Evolutionary conservation across 1,140 invertebrate species (phyloP), one percentile per base, ranked within the genome.

Genomic region (Drosophila tropicalis): DNA sequence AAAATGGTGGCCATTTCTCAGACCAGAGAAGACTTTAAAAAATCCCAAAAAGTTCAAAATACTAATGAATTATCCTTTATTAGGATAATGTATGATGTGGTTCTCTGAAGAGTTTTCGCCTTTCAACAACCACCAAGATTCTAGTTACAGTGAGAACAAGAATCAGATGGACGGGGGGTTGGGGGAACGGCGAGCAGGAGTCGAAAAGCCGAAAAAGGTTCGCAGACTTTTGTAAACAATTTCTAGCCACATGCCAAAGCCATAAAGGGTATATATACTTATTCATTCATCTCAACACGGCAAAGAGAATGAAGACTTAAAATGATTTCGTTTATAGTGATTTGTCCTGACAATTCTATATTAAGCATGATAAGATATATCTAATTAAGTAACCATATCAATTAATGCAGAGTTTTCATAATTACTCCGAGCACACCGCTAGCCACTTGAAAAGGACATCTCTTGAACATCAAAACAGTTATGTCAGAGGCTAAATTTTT

Each of bases 61-160:
- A 90, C 90, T 91, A 91, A 91, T 91, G 90, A 91, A 91, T 91
- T 91, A 91, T 91, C 90, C 86, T 91, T 91, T 91, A 91, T 91
- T 91, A 91, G 86, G 90, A 91, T 91, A 91, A 91, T 91, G 90
- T 91, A 91, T 91, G 90, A 91, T 91, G 90, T 91, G 90, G 90
- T 91, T 91, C 81, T 51, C 70, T 77, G 72, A 81, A 74, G 81
- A 90, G 85, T 84, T 89, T 86, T 65, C 75, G 64, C 67, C 67
- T 71, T 19, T 51, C 17, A 51, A 51, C 44, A 51, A 51, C 56
- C 9, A 19, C 40, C 19, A 25, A 41, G 56, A 32, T 63, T 60
- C 57, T 60, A 19, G 22, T 71, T 72, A 69, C 36, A 63, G 47
- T 55, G 34, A 63, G 62, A 13, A 29, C 29, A 29, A 29, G 29